These are phyloP conservation scores for Xenopus borealis DNA, from an alignment of 2,113 vertebrate genomes.

Conservation along the genomic window DNA sequence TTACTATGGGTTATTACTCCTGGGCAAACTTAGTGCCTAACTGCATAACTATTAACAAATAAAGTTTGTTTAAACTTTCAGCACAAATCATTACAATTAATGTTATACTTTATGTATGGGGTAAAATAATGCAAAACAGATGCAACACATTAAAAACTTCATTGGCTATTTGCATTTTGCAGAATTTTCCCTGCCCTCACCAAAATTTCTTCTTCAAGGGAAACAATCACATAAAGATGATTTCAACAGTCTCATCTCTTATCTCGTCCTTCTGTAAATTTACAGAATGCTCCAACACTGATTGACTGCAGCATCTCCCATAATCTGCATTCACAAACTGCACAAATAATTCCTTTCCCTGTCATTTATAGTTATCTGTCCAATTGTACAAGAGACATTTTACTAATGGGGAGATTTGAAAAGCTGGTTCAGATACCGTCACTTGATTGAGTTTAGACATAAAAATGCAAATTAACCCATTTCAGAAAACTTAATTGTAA, in stretches of 20 bases:
- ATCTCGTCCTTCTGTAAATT: neutral
- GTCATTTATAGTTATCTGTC: constrained; percentile 1
- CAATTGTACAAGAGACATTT: constrained; percentile 22
- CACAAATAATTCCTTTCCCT: neutral
- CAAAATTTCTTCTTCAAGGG: neutral
- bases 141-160: too few relatives aligned
- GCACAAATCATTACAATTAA: too few relatives aligned
- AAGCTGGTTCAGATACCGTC: constrained; percentile 13
- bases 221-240: neutral
- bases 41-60: too few relatives aligned
- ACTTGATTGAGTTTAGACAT: constrained; percentile 32
- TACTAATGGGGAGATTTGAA: constrained; percentile 28
- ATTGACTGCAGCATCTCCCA: constrained; percentile 14
- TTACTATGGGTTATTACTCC: too few relatives aligned
- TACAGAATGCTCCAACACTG: constrained; percentile 2
- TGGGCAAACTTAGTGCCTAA: too few relatives aligned
- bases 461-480: constrained; percentile 37
- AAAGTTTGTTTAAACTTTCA: too few relatives aligned
- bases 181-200: too few relatives aligned
- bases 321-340: neutral
- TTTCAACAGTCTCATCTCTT: neutral
- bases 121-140: too few relatives aligned
- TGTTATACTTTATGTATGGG: too few relatives aligned
- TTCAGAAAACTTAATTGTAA: constrained; percentile 33
- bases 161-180: too few relatives aligned